Base-by-base conservation (phyloP, 64 coral and sea anemone genomes). In the Exaiptasia diaphana region DNA sequence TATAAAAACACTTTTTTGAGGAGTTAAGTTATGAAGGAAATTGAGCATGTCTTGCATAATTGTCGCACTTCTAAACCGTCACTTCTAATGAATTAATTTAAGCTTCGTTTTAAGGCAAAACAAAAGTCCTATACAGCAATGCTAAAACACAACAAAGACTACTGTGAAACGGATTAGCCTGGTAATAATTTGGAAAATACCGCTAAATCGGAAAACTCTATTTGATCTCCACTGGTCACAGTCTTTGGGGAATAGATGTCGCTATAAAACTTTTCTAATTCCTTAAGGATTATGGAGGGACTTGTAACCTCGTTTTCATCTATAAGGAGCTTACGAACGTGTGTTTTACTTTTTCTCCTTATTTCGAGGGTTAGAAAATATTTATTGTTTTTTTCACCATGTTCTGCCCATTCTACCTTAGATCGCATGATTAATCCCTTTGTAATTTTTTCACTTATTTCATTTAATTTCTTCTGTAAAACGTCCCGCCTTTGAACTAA, bases 301-400 rank as follows among this genome's bases (percentile, higher is more conserved):
- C 38, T 46, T 12, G 46, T 8, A 26, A 50, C 53, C 25, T 52
- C 42, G n/a, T 52, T 52, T 27, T 46, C 73, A 76, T 76, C 46
- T 38, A 53, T 37, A 20, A 76, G 18, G 12, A 39, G 50, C 53
- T 50, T 24, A 21, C 10, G 31, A 14, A 25, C 18, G 22, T 27
- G 42, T 46, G 43, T 46, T 53, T 31, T 76, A 31, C 7, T 53
- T 76, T 76, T 76, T 29, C 26, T 75, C 27, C 22, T 23, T 41
- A 14, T 75, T 30, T 75, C 71, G 17, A 75, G 32, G 45, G 2
- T 49, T 28, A 75, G 20, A 24, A 75, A 48, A 73, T 73, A 73
- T 48, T 40, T 73, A 43, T 41, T 73, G 29, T 15, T 73, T 42
- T 42, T 73, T 73, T 75, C 71, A 22, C 71, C 71, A 5, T 4